Evolutionary conservation across 35 echinoderm and acorn worm genomes (phyloP), one percentile per base, ranked within the genome.

Genomic region (Ophioderma brevispina): DNA sequence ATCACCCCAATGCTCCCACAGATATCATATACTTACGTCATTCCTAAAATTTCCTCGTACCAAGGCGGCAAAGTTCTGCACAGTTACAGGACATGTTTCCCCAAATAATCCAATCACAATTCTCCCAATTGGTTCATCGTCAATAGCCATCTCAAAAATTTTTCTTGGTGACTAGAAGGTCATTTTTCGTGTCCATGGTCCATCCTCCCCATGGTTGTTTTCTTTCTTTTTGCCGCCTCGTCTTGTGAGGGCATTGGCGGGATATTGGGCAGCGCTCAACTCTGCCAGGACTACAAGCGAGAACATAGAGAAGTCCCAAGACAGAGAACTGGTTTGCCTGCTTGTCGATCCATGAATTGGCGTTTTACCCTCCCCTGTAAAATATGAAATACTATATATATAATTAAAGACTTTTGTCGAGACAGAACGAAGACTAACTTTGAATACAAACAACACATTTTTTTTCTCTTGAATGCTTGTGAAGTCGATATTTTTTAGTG

Each of bases 111-210:
- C 92, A 43, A 97, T 94, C 35, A 92, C 92, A 34, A 97, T 85
- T 70, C 89, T 82, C 23, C 95, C 95, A n/a, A 91, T 64, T 35
- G 78, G 89, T 80, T 97, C 92, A 25, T 97, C 95, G 36, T 97
- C 95, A 21, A 97, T 89, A 25, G 94, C 95, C 40, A 97, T 89
- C 0, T 97, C 92, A 39, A 97, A 97, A 97, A 18, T 52, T 92
- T 55, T 94, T 97, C 82, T 97, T 97, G 21, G 95, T 97, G 0
- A 97, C 95, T n/a, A 97, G 39, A 30, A 97, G 86, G 76, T 97
- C 95, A 38, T 94, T 92, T 37, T 80, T 77, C 36, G 36, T 87
- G 42, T 97, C 92, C n/a, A 88, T 84, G 55, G 77, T 35, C 94
- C 85, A 18, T 97, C 89, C 83, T 92, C 91, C 33, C 64, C 46